A percentile compares a stretch with the other conserved stretches of the same genome.
Evolutionary conservation across 2,113 vertebrate genomes (phyloP).

Genomic region (Dipodomys merriami): DNA sequence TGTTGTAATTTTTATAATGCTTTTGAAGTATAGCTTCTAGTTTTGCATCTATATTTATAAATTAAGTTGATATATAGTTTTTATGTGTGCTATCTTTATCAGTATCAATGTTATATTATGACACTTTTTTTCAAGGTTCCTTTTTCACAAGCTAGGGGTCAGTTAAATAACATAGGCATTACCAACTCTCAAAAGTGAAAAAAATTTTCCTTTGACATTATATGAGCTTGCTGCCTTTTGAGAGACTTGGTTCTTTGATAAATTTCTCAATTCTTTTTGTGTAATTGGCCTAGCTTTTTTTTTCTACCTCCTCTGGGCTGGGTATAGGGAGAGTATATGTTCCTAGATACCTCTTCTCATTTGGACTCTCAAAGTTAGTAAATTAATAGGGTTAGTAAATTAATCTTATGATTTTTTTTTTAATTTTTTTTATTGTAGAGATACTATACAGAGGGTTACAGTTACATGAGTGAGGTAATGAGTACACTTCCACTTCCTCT

Average conservation of each 20-base stretch:
- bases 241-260: background rate
- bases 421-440: too few species aligned
- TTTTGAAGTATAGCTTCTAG: background rate
- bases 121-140: background rate
- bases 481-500: too few species aligned
- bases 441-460: too few species aligned
- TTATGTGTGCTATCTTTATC: background rate
- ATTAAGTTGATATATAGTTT: background rate
- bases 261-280: conserved; percentile 5
- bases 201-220: background rate
- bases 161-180: background rate
- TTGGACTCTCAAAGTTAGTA: background rate
- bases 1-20: background rate
- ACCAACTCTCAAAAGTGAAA: background rate
- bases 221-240: background rate
- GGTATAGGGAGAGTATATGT: background rate
- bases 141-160: background rate
- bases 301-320: background rate
- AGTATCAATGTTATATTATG: background rate
- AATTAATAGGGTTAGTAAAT: background rate
- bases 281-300: conserved; percentile 23
- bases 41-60: background rate
- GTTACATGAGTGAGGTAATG: too few species aligned
- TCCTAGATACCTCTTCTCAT: background rate
- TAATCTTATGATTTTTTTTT: background rate